Evolutionary conservation across 2,113 vertebrate genomes (phyloP).

Genomic region (Isurus oxyrinchus): DNA sequence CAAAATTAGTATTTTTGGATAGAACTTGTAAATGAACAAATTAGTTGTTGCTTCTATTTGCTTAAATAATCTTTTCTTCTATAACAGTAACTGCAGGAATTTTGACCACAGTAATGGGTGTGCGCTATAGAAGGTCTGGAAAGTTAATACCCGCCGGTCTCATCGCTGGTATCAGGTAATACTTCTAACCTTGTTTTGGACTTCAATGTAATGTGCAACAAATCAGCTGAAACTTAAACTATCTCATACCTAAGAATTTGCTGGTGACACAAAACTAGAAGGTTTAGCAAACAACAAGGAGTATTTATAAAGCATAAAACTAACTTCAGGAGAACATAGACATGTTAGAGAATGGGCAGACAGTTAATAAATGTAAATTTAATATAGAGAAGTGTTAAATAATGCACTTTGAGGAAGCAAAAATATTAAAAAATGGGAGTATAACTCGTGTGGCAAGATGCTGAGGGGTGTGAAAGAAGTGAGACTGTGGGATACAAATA

Average conservation of each 20-base stretch:
- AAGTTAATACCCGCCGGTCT: constrained; percentile 85
- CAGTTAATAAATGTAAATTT: not conserved
- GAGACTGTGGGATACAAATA: not conserved
- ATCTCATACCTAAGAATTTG: not conserved
- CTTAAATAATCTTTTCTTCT: constrained; percentile 35
- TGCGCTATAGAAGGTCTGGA: constrained; percentile 81
- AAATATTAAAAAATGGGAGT: not conserved
- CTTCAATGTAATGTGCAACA: not conserved
- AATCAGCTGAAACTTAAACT: not conserved
- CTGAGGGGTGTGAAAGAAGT: not conserved
- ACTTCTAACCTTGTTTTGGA: not conserved
- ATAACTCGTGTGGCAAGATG: not conserved
- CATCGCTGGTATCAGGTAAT: constrained; percentile 76
- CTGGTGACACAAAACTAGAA: not conserved
- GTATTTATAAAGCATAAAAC: not conserved
- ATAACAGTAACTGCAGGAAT: constrained; percentile 70
- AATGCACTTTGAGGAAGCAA: not conserved
- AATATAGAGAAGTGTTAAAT: not conserved
- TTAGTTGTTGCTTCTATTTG: not conserved
- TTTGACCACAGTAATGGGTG: constrained; percentile 78
- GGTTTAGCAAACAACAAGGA: not conserved
- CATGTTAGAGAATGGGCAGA: not conserved
- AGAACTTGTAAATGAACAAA: not conserved
- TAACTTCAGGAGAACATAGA: not conserved
- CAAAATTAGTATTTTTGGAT: not conserved